These are phyloP conservation scores for Dasyprocta punctata DNA, from an alignment of 2,113 vertebrate genomes.

Conservation along the genomic window DNA sequence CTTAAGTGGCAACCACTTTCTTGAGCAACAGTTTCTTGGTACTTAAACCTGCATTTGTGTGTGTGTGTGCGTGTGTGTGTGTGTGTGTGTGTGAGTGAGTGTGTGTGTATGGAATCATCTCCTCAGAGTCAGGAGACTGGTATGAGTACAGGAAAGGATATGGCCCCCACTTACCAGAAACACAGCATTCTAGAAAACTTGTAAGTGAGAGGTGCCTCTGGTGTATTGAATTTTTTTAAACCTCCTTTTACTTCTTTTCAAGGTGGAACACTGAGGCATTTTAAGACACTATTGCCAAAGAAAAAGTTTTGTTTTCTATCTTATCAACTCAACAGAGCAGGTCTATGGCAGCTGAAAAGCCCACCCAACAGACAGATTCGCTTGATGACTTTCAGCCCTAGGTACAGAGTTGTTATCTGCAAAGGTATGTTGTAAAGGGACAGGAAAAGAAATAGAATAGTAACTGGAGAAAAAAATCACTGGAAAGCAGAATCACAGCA, in stretches of 20 bases:
- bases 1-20: neutral
- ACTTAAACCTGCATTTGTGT: no score
- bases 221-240: neutral
- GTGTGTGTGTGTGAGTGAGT: no score
- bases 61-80: no score
- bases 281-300: slow-evolving; percentile 67
- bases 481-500: neutral
- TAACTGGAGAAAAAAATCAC: neutral
- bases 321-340: slow-evolving; percentile 69
- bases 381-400: slow-evolving; percentile 34
- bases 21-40: neutral
- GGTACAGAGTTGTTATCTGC: slow-evolving; percentile 16
- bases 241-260: slow-evolving; percentile 1
- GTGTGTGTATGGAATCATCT: neutral
- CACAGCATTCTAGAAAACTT: neutral
- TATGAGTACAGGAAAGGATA: neutral
- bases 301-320: slow-evolving; percentile 59
- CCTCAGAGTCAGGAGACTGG: neutral
- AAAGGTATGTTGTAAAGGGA: neutral
- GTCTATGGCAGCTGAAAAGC: slow-evolving; percentile 52
- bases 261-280: neutral
- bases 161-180: neutral
- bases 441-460: neutral
- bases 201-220: slow-evolving; percentile 1
- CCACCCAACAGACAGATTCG: slow-evolving; percentile 61